These are phyloP conservation scores for Melanotaenia trifasciata DNA, from an alignment of 2,797 vertebrate genomes.

Conservation along the genomic window DNA sequence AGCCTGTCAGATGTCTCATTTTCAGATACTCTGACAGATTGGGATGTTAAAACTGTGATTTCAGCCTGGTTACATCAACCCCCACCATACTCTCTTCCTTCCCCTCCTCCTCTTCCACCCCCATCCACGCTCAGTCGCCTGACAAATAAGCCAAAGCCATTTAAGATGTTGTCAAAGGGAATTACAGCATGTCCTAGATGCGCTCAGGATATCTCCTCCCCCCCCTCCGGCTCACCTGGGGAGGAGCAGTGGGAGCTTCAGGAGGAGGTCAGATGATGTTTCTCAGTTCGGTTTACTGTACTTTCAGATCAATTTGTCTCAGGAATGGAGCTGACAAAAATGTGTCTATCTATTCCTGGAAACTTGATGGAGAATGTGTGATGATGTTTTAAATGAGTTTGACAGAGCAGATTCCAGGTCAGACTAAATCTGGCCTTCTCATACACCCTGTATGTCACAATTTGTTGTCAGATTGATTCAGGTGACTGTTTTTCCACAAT, in stretches of 20 bases:
- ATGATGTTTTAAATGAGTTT: conserved; percentile 36
- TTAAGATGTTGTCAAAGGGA: conserved; percentile 69
- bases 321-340: conserved; percentile 31
- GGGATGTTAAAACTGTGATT: conserved; percentile 71
- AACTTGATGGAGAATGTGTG: not conserved
- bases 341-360: conserved; percentile 53
- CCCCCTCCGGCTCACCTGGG: conserved; percentile 51
- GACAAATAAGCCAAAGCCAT: conserved; percentile 47
- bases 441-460: conserved; percentile 22
- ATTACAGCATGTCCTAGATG: conserved; percentile 51
- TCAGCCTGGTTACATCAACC: conserved; percentile 71
- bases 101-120: not conserved
- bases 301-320: conserved; percentile 57
- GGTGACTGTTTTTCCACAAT: conserved; percentile 4
- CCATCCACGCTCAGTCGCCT: conserved; percentile 11
- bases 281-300: conserved; percentile 43
- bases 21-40: conserved; percentile 71
- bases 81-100: not conserved
- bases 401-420: conserved; percentile 42
- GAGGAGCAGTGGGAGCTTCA: conserved; percentile 58
- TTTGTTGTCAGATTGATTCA: conserved; percentile 45
- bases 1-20: conserved; percentile 64
- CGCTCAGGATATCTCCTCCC: conserved; percentile 24
- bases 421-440: conserved; percentile 10
- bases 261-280: conserved; percentile 46